These are phyloP conservation scores for Macropus fuliginosus DNA, from an alignment of 2,797 vertebrate genomes.

Conservation along the genomic window DNA sequence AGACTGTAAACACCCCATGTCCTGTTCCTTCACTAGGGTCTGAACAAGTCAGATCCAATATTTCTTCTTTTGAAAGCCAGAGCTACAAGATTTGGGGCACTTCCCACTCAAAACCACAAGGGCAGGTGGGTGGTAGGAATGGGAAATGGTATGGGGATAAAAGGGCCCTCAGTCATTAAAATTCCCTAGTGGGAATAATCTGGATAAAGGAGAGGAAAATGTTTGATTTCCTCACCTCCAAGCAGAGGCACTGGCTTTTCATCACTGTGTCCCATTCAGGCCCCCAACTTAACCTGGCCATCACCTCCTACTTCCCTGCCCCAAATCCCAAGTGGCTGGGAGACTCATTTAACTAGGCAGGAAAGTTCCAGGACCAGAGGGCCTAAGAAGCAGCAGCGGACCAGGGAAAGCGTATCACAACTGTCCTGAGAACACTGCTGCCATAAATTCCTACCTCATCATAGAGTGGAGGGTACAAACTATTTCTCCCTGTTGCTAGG, in stretches of 20 bases:
- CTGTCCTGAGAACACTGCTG: not conserved
- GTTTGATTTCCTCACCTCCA: not conserved
- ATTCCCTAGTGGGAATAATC: not conserved
- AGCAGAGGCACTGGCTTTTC: not conserved
- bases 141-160: not conserved
- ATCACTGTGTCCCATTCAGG: not conserved
- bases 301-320: not conserved
- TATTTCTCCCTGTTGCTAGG: not conserved
- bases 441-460: not conserved
- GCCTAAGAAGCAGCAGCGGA: not conserved
- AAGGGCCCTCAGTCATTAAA: not conserved
- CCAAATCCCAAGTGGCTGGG: not conserved
- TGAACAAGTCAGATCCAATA: not conserved
- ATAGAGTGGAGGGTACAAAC: not conserved
- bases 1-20: not conserved
- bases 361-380: not conserved
- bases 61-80: not conserved
- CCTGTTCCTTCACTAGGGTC: not conserved
- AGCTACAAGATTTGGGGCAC: not conserved
- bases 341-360: not conserved
- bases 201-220: not conserved
- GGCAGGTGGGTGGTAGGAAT: not conserved
- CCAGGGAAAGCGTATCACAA: not conserved
- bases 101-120: not conserved
- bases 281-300: not conserved